phyloP scores from a whole-genome alignment of 2,113 vertebrate genomes.

The Papio anubis region DNA sequence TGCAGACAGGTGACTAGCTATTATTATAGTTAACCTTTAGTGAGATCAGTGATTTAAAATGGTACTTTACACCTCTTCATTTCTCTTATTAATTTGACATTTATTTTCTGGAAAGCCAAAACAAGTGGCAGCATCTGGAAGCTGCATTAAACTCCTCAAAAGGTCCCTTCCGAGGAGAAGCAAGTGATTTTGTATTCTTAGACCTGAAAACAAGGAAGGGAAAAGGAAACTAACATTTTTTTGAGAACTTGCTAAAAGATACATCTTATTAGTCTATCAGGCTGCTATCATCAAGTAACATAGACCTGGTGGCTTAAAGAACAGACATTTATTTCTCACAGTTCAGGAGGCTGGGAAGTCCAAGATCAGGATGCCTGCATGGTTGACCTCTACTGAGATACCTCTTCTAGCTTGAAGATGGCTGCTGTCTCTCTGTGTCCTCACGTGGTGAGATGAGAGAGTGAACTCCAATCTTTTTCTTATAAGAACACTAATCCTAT shows the following conservation, averaged over 20 bases:
- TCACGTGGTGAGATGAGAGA: background rate
- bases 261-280: background rate
- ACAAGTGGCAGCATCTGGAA: background rate
- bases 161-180: background rate
- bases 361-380: background rate
- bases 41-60: background rate
- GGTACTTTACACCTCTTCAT: background rate
- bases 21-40: background rate
- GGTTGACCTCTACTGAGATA: background rate
- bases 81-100: conserved; percentile 33
- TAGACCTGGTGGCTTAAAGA: too few species aligned
- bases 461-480: background rate
- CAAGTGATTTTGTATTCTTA: background rate
- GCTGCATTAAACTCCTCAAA: background rate
- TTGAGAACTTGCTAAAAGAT: background rate
- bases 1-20: background rate
- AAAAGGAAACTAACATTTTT: background rate
- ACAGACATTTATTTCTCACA: background rate
- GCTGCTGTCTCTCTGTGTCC: background rate
- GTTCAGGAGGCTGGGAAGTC: background rate
- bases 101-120: conserved; percentile 46
- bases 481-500: background rate
- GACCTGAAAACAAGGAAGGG: background rate
- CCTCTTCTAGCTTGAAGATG: background rate
- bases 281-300: background rate